These are phyloP conservation scores for Clupea harengus DNA, from an alignment of 2,113 vertebrate genomes.

Conservation along the genomic window DNA sequence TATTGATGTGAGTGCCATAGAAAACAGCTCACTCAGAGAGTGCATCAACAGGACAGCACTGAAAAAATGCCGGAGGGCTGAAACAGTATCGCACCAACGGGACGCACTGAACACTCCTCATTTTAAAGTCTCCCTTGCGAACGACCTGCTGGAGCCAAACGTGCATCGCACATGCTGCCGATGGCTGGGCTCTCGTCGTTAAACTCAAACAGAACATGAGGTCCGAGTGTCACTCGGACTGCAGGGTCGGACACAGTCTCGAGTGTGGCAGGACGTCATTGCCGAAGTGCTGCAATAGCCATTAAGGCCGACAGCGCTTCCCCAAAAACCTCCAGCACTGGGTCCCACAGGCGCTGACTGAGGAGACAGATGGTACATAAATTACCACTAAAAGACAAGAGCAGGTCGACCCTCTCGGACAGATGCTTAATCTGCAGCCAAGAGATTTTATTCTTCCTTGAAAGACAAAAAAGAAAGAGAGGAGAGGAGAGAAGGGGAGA, in stretches of 20 bases:
- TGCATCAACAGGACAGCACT: constrained; percentile 43
- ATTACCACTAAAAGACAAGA: constrained; percentile 71
- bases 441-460: constrained; percentile 72
- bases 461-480: constrained; percentile 58
- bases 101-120: constrained; percentile 15
- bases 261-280: constrained; percentile 44
- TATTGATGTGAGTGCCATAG: constrained; percentile 59
- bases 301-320: constrained; percentile 51
- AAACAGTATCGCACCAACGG: constrained; percentile 57
- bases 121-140: constrained; percentile 7
- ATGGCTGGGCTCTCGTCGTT: background rate
- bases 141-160: background rate
- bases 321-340: constrained; percentile 52
- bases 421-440: constrained; percentile 71
- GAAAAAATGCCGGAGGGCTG: constrained; percentile 48
- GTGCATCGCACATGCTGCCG: background rate
- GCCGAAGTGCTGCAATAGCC: constrained; percentile 61
- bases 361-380: constrained; percentile 70
- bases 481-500: background rate
- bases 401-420: constrained; percentile 59
- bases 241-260: constrained; percentile 28
- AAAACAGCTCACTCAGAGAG: constrained; percentile 61
- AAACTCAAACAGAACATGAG: constrained; percentile 7
- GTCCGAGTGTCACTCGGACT: background rate
- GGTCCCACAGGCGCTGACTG: constrained; percentile 71